Evolutionary conservation across 2,888 invertebrate genomes (phyloP).

Genomic region (Clivina fossor): DNA sequence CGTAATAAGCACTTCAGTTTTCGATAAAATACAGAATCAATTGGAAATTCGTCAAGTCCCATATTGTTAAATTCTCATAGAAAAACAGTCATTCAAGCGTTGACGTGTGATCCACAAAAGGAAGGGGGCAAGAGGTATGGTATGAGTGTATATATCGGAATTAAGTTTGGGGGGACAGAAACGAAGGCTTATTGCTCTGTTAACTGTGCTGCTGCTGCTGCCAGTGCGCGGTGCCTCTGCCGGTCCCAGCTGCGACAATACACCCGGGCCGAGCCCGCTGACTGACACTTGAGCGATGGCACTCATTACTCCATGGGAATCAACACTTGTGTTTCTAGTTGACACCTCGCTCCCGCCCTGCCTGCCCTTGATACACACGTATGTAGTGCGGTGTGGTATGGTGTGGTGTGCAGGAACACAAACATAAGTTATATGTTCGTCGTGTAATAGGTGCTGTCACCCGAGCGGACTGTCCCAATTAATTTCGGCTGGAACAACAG

Average conservation of each 20-base stretch:
- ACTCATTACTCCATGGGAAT: slow-evolving; percentile 47
- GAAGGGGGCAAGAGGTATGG: slow-evolving; percentile 3
- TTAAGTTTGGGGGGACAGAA: neutral
- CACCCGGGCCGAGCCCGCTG: slow-evolving; percentile 42
- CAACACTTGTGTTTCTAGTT: slow-evolving; percentile 34
- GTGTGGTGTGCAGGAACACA: neutral
- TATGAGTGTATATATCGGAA: no score
- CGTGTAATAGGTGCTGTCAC: slow-evolving; percentile 8
- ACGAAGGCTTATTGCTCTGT: slow-evolving; percentile 16
- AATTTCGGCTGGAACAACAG: neutral
- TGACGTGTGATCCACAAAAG: slow-evolving; percentile 2
- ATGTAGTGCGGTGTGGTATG: no score
- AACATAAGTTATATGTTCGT: neutral
- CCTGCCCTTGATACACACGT: neutral
- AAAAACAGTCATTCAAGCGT: neutral
- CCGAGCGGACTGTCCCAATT: slow-evolving; percentile 1
- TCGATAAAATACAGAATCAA: no score
- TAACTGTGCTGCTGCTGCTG: no score
- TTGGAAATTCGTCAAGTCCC: no score
- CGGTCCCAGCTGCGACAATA: slow-evolving; percentile 36
- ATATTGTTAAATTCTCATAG: no score
- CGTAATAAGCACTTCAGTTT: no score
- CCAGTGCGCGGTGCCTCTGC: no score
- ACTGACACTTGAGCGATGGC: slow-evolving; percentile 47
- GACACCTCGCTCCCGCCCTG: slow-evolving; percentile 23